Percentiles rank a stretch among this genome's conserved stretches.
These are phyloP conservation scores for Scortum barcoo DNA, from an alignment of 2,113 vertebrate species.

Conservation along the genomic window DNA sequence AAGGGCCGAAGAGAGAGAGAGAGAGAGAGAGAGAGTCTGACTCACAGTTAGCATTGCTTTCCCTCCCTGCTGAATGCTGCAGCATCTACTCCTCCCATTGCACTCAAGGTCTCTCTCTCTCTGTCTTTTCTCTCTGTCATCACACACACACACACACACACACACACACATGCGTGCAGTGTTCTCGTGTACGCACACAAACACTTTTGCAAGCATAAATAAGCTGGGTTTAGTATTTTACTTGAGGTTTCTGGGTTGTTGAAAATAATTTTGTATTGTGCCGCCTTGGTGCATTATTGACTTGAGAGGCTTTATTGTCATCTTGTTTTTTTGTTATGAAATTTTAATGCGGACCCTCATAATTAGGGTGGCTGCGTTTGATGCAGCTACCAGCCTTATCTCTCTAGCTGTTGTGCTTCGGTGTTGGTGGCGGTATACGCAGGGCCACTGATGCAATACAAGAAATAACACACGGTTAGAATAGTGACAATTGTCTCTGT, in stretches of 20 bases:
- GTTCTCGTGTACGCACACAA: too few species aligned
- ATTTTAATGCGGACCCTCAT: slow-evolving; percentile 86
- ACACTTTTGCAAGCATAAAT: slow-evolving; percentile 58
- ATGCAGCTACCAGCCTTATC: slow-evolving; percentile 54
- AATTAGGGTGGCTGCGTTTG: slow-evolving; percentile 70
- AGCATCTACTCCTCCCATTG: slow-evolving; percentile 83
- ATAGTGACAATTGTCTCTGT: slow-evolving; percentile 70
- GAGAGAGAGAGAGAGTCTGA: slow-evolving; percentile 77
- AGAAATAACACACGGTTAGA: slow-evolving; percentile 60
- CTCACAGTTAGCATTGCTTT: slow-evolving; percentile 86
- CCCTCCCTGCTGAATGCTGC: slow-evolving; percentile 81
- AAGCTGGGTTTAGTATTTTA: slow-evolving; percentile 65
- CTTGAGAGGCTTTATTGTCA: slow-evolving; percentile 78
- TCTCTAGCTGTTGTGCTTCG: slow-evolving; percentile 33
- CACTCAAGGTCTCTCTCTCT: slow-evolving; percentile 74
- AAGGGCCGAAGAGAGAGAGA: slow-evolving; percentile 64
- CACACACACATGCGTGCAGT: neutral
- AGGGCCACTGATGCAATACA: slow-evolving; percentile 56
- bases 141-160: slow-evolving; percentile 1
- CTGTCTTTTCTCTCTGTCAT: slow-evolving; percentile 27
- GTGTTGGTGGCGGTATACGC: slow-evolving; percentile 29
- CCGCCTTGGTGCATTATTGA: slow-evolving; percentile 79
- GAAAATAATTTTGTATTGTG: slow-evolving; percentile 64
- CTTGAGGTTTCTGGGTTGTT: slow-evolving; percentile 57
- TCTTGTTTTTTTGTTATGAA: slow-evolving; percentile 81